Conservation (phyloP, 30 jellyfish, hydroid and myxozoan species). For the Phacellophora camtschatica region DNA sequence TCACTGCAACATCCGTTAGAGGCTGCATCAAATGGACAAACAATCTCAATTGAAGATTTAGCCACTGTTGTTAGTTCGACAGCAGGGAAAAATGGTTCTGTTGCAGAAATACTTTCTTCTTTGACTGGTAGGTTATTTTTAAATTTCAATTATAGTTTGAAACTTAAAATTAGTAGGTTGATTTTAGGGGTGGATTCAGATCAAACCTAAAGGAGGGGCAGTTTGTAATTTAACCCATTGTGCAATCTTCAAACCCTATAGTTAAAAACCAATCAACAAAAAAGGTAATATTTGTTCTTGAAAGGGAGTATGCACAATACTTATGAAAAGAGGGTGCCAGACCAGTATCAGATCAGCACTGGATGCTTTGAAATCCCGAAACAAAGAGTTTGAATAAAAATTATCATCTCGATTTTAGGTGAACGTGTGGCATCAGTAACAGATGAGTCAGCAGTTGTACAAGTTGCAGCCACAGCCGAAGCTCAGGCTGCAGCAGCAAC, state of each 20-base stretch:
- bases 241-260: too few species aligned
- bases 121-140: slow-evolving; percentile 25
- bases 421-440: slow-evolving; percentile 16
- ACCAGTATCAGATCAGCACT: too few species aligned
- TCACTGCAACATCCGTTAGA: slow-evolving; percentile 67
- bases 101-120: slow-evolving; percentile 63
- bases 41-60: slow-evolving; percentile 44
- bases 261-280: too few species aligned
- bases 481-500: slow-evolving; percentile 65
- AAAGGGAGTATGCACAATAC: too few species aligned
- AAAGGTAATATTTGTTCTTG: too few species aligned
- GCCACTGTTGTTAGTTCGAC: slow-evolving; percentile 51
- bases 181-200: too few species aligned
- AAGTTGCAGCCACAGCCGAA: slow-evolving; percentile 43
- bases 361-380: too few species aligned
- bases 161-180: too few species aligned
- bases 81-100: slow-evolving; percentile 57
- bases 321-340: too few species aligned
- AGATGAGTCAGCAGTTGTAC: slow-evolving; percentile 48
- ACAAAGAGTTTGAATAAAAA: not conserved
- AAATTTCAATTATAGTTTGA: too few species aligned
- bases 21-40: slow-evolving; percentile 49
- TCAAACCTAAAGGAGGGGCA: too few species aligned
- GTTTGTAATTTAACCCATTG: too few species aligned
- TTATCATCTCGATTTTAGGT: not conserved